Conservation (phyloP, 2,113 vertebrate genomes). For the Ceuthmochares aereus region DNA sequence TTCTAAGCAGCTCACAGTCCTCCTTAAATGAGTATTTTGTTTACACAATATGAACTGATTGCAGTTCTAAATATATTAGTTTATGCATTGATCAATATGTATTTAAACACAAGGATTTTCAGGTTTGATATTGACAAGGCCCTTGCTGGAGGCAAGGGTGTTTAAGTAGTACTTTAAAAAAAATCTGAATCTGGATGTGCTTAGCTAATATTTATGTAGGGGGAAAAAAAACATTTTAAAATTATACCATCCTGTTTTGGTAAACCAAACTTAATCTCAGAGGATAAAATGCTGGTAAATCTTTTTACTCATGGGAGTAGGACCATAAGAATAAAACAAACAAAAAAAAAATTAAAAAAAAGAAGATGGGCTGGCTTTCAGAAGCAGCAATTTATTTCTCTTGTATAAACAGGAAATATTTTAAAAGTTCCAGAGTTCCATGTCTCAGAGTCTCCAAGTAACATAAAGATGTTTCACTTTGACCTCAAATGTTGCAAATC, state of each 20-base stretch:
- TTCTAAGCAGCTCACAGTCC: fast-evolving
- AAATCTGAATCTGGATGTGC: neutral
- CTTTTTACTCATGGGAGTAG: neutral
- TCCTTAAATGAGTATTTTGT: neutral
- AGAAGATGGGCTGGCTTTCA: neutral
- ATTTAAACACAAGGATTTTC: neutral
- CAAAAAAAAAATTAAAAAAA: neutral
- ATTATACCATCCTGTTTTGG: neutral
- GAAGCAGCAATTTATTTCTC: neutral
- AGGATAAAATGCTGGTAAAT: neutral
- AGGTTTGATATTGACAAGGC: neutral
- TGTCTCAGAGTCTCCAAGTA: neutral
- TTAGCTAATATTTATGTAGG: neutral
- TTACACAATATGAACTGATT: neutral
- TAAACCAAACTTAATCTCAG: neutral
- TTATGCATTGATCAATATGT: neutral
- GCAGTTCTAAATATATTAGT: neutral
- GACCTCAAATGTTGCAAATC: neutral
- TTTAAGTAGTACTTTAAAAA: neutral
- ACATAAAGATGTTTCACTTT: neutral
- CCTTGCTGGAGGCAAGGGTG: neutral
- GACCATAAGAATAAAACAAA: neutral
- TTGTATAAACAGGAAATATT: neutral
- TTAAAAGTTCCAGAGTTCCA: neutral
- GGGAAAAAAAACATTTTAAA: neutral